Base-by-base conservation (phyloP, 2,113 vertebrate species). In the Pteronura brasiliensis region DNA sequence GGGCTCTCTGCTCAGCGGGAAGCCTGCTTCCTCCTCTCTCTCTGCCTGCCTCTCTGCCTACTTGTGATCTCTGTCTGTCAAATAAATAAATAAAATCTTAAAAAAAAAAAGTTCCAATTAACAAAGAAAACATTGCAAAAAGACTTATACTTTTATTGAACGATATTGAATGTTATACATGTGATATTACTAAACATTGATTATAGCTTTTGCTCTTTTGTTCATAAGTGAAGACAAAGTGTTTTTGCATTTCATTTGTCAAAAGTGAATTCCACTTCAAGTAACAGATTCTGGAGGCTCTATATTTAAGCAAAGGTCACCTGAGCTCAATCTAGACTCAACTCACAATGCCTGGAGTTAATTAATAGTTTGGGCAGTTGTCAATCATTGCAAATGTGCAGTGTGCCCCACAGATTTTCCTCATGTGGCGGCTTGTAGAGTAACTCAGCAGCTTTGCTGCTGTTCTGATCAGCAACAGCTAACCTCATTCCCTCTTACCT, bases 251-350 rank as follows among this genome's bases (percentile, higher is more conserved):
- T 85, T 95, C 8, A 20, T 39, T 92, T 20, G 15, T 83, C 17
- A 94, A 86, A 80, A 92, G 14, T 39, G 17, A 80, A 90, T 49
- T 90, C 23, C 7, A 79, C 3, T 74, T 94, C 20, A 95, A 65
- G 69, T 72, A 74, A 44, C 31, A 91, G 94, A 69, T 83, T 52
- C 4, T 92, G 20, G 49, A 93, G 49, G 29, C 23, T 61, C 21
- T 92, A 13, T 72, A 7, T 76, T 76, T 83, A 83, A 90, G 67
- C n/a, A 11, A 84, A 79, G 3, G 0, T 47, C 55, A 47, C 36
- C 88, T 72, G 61, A 89, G 6, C 5, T 57, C 34, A 55, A 57
- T 17, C 9, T 84, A 34, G 42, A 86, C 5, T 71, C 69, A 36
- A 34, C 12, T 92, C 44, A 25, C 15, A 52, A 4, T 89, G 74